Evolutionary conservation across 1,140 invertebrate genomes (phyloP).

Genomic region (Bombus impatiens): DNA sequence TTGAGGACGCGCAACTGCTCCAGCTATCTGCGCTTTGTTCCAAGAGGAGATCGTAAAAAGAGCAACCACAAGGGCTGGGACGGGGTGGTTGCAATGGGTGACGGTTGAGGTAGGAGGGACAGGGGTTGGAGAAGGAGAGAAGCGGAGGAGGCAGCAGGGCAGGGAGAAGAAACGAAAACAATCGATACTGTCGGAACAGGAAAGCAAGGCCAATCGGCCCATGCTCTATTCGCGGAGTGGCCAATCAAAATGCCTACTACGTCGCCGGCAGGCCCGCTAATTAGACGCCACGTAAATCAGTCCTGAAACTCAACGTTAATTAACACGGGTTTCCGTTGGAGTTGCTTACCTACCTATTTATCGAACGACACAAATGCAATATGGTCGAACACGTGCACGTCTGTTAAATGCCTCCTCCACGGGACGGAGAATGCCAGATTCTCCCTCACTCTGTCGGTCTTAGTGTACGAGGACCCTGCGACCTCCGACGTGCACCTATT

Average conservation of each 20-base stretch:
- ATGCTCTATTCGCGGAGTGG: constrained; percentile 74
- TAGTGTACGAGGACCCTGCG: too few species aligned
- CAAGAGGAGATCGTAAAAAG: constrained; percentile 42
- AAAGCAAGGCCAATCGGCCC: constrained; percentile 75
- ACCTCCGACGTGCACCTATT: constrained; percentile 29
- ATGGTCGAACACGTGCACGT: constrained; percentile 73
- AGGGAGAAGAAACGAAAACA: constrained; percentile 68
- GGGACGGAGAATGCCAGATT: constrained; percentile 63
- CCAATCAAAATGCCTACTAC: constrained; percentile 82
- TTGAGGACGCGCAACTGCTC: constrained; percentile 50
- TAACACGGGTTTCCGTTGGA: constrained; percentile 80
- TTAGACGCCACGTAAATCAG: constrained; percentile 83
- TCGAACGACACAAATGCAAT: constrained; percentile 76
- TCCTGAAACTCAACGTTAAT: constrained; percentile 82
- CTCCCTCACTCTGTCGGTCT: not conserved
- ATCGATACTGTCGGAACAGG: constrained; percentile 74
- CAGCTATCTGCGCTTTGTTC: constrained; percentile 54
- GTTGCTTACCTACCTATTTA: constrained; percentile 81
- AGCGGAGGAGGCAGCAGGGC: constrained; percentile 13
- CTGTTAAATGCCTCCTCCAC: constrained; percentile 64
- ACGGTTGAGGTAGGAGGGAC: not conserved
- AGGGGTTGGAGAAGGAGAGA: not conserved
- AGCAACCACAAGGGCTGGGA: constrained; percentile 13
- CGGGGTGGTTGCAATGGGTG: not conserved
- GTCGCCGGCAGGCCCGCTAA: constrained; percentile 81